Evolutionary conservation across 2,797 vertebrate species (phyloP), one percentile per base, ranked within the genome.

Genomic region (Pempheris klunzingeri): DNA sequence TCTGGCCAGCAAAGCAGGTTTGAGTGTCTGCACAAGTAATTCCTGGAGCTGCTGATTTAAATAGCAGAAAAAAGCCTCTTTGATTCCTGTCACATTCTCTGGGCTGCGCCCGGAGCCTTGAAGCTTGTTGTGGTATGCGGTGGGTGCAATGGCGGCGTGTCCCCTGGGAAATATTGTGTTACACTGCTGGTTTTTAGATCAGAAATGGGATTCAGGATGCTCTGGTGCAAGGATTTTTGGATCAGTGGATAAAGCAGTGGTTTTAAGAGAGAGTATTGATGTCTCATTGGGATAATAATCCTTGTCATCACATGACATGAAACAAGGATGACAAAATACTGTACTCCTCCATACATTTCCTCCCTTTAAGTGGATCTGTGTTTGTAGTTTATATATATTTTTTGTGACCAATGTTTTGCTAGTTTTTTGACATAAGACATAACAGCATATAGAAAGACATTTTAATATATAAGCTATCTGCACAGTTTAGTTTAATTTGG

Each of bases 111-210:
- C 0, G 1, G 55, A 69, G 70, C 73, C 66, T 82, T 46, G 60
- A 77, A 80, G 71, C 57, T 36, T 63, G 80, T 64, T 81, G 81
- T 84, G 86, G 88, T 89, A 81, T 79, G 85, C 43, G 69, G 85
- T 80, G 78, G 71, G 81, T 66, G 80, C 22, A 36, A 86, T 81
- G 82, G 78, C 36, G 57, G 55, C 17, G 36, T 49, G 36, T 81
- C 87, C 81, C 63, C 24, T 14, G 88, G 81, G 92, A 87, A 84
- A 81, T 89, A 87, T 91, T 76, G 36, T 62, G 86, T 93, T 93
- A 79, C 88, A 26, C 74, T 77, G 66, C 87, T 89, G 92, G 55
- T 78, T 90, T 91, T 86, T 39, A 88, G 58, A 89, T 90, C 83
- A 88, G 44, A 79, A 61, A 69, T 36, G 9, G 66, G 61, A 64